Conservation (phyloP, 2,888 invertebrate genomes). For the Drosophila atripex region DNA sequence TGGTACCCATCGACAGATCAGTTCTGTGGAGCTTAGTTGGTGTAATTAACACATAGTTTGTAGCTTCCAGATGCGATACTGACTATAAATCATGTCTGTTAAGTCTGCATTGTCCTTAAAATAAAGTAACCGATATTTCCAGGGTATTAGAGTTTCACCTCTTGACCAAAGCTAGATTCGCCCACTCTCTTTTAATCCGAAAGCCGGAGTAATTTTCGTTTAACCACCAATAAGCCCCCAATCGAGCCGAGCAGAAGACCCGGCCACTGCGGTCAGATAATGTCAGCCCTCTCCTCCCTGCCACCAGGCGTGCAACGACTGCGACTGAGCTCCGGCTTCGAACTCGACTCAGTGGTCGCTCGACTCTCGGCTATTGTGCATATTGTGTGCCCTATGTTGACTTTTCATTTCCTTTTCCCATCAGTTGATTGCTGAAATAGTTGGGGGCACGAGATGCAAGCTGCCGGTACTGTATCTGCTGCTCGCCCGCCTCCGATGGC, state of each 20-base stretch:
- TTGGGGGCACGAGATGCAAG: constrained; percentile 56
- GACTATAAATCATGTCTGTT: too few relatives aligned
- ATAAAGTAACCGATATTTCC: too few relatives aligned
- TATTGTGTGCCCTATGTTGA: constrained; percentile 72
- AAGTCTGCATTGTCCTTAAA: too few relatives aligned
- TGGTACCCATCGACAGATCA: too few relatives aligned
- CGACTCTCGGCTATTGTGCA: constrained; percentile 22
- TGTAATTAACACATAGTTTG: background rate
- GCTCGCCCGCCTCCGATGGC: background rate
- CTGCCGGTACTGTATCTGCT: constrained; percentile 19
- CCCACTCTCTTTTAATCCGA: constrained; percentile 40
- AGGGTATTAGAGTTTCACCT: background rate
- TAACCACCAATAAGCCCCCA: constrained; percentile 45
- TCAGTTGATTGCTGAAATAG: constrained; percentile 78
- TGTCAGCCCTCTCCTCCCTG: background rate
- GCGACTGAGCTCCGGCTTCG: constrained; percentile 12
- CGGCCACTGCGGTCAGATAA: constrained; percentile 58
- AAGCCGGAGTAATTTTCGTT: constrained; percentile 58
- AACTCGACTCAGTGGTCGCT: constrained; percentile 7
- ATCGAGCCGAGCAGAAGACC: constrained; percentile 49
- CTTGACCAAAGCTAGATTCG: background rate
- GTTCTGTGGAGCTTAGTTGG: background rate
- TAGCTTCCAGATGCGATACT: too few relatives aligned
- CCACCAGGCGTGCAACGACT: background rate
- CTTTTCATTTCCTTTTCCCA: constrained; percentile 79